Percentiles rank a stretch among this genome's conserved stretches.
phyloP scores from a whole-genome alignment of 2,888 invertebrate species.

The Tricholauxania praeusta region DNA sequence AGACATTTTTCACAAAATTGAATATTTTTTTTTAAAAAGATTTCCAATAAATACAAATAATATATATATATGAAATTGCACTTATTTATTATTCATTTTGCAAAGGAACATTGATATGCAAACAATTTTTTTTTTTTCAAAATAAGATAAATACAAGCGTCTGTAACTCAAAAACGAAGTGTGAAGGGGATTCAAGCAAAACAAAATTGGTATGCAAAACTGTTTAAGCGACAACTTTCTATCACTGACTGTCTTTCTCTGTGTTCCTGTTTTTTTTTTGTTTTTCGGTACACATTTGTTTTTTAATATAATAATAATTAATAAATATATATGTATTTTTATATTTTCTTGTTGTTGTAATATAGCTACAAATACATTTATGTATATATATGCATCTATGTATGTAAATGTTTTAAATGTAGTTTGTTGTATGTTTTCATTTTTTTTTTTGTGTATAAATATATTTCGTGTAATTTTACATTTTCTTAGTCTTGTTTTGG shows the following conservation, averaged over 20 bases:
- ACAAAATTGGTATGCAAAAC: neutral
- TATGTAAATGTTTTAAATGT: constrained; percentile 28
- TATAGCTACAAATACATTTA: constrained; percentile 1
- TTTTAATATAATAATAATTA: neutral
- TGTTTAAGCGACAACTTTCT: neutral
- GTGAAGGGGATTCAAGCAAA: neutral
- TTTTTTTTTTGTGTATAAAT: constrained; percentile 29
- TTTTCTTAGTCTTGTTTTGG: constrained; percentile 23
- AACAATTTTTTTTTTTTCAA: too few species aligned
- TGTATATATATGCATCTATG: constrained; percentile 39
- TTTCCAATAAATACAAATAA: too few species aligned
- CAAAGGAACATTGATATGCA: too few species aligned
- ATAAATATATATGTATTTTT: neutral
- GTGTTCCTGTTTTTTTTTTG: neutral
- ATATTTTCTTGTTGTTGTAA: constrained; percentile 5
- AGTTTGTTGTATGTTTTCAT: constrained; percentile 18
- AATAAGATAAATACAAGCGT: too few species aligned
- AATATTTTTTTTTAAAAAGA: too few species aligned
- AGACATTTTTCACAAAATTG: too few species aligned
- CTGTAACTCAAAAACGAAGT: too few species aligned
- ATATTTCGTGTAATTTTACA: constrained; percentile 29
- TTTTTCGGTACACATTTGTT: neutral
- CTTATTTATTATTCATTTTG: too few species aligned
- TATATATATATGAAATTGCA: too few species aligned
- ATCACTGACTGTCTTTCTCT: neutral